These are phyloP conservation scores for Notiomystis cincta DNA, from an alignment of 2,113 vertebrate genomes.

Conservation along the genomic window DNA sequence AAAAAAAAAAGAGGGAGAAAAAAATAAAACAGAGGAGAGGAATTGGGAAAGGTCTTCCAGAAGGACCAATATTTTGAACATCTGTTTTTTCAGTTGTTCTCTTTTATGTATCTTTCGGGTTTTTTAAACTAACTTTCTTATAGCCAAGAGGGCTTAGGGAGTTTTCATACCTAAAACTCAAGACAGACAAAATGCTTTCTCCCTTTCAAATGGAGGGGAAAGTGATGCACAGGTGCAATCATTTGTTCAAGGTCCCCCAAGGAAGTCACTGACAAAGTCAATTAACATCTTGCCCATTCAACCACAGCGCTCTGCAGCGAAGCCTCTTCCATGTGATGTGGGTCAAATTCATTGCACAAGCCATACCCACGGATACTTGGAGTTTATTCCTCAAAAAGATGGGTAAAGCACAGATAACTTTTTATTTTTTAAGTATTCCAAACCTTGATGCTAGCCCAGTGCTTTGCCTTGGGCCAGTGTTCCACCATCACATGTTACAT, in stretches of 20 bases:
- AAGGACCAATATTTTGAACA: neutral
- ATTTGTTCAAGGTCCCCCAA: slow-evolving; percentile 29
- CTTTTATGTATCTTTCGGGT: neutral
- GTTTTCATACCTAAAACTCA: neutral
- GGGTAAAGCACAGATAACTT: neutral
- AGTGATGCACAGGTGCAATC: slow-evolving; percentile 37
- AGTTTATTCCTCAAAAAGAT: neutral
- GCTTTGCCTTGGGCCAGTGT: neutral
- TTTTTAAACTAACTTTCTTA: neutral
- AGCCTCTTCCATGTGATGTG: neutral
- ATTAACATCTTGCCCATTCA: neutral
- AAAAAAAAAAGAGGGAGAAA: neutral
- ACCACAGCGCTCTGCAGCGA: neutral
- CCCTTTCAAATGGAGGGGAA: neutral
- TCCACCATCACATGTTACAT: neutral
- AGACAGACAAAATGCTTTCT: neutral
- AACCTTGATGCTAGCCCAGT: neutral
- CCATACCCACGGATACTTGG: neutral
- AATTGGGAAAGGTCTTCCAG: neutral
- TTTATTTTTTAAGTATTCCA: neutral
- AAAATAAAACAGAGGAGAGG: accelerated
- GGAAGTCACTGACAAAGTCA: slow-evolving; percentile 53
- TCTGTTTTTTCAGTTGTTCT: neutral
- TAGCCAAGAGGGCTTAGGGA: neutral
- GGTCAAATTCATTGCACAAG: neutral